Evolutionary conservation across 2,113 vertebrate species (phyloP).

Genomic region (Dipodomys spectabilis): DNA sequence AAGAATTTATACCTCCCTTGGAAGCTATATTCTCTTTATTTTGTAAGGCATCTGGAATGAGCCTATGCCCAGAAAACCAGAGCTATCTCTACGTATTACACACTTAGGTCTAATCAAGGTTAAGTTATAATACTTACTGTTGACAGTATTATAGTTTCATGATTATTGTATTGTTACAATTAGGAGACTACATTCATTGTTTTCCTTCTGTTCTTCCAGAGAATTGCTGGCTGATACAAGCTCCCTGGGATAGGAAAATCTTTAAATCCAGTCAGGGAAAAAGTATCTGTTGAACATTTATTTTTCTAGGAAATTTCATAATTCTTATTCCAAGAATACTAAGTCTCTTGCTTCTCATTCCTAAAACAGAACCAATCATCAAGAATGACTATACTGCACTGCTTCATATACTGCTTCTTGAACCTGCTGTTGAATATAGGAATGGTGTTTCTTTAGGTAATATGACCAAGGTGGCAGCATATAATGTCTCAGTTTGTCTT

Average conservation of each 20-base stretch:
- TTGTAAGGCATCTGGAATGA: not conserved
- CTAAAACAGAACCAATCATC: not conserved
- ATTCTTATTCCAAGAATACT: not conserved
- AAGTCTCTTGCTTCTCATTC: not conserved
- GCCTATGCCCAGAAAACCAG: not conserved
- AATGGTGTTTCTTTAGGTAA: not conserved
- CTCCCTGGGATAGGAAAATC: not conserved
- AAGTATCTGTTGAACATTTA: not conserved
- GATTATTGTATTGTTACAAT: not conserved
- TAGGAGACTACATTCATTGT: not conserved
- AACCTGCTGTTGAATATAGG: no score
- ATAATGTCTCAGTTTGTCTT: not conserved
- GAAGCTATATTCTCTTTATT: conserved; percentile 2
- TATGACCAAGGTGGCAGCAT: not conserved
- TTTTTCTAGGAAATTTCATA: not conserved
- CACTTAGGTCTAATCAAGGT: not conserved
- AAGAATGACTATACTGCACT: not conserved
- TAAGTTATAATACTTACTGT: not conserved
- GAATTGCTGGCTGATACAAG: not conserved
- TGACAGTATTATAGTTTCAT: not conserved
- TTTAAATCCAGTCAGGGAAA: not conserved
- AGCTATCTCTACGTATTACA: not conserved
- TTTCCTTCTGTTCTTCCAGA: conserved; percentile 6
- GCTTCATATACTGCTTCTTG: not conserved
- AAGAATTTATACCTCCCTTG: not conserved